Conservation (phyloP, 2,113 vertebrate genomes). For the Dermatemys mawii region DNA sequence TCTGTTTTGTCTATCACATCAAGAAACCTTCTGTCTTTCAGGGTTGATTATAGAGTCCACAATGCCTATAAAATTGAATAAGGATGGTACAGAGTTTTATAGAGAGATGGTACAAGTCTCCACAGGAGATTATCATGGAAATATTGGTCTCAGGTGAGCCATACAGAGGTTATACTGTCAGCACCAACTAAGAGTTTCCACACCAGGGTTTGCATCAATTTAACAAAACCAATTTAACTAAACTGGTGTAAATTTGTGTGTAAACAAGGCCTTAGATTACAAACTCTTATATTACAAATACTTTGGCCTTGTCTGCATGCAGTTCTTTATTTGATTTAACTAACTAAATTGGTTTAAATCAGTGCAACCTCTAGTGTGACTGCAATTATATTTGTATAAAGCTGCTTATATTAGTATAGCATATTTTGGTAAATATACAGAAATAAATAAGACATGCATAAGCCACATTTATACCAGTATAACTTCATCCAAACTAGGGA, state of each 20-base stretch:
- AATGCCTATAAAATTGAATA: background rate
- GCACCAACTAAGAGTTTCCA: background rate
- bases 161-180: background rate
- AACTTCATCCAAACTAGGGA: background rate
- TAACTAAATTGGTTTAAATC: background rate
- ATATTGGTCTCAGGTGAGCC: background rate
- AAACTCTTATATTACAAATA: background rate
- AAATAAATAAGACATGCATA: background rate
- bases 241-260: background rate
- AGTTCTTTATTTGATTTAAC: accelerated
- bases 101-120: background rate
- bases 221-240: background rate
- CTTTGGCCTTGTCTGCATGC: background rate
- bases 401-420: background rate
- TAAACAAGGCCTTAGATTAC: slow-evolving; percentile 6
- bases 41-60: background rate
- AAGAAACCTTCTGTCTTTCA: accelerated
- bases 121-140: background rate
- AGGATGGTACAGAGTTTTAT: background rate
- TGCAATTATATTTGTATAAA: background rate
- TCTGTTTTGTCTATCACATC: background rate
- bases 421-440: background rate
- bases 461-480: background rate
- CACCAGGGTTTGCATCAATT: background rate
- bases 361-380: background rate